phyloP scores from a whole-genome alignment of 2,888 invertebrate genomes.

The Rhingia campestris region DNA sequence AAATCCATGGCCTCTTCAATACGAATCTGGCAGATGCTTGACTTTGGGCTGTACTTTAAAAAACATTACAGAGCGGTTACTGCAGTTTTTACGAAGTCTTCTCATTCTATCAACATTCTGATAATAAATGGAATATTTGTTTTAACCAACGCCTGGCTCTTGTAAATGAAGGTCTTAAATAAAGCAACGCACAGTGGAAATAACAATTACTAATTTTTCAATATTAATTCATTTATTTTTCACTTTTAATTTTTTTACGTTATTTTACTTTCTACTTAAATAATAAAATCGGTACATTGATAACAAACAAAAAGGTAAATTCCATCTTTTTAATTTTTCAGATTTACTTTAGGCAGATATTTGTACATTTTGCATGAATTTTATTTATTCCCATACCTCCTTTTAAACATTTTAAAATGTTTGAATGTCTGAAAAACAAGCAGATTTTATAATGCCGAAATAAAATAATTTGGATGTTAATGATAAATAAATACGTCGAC shows the following conservation, averaged over 20 bases:
- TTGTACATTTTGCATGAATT: conserved; percentile 67
- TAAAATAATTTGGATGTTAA: conserved; percentile 64
- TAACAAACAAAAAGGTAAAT: conserved; percentile 22
- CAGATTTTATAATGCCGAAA: conserved; percentile 52
- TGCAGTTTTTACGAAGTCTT: too few relatives aligned
- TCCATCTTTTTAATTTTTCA: conserved; percentile 49
- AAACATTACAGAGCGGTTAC: too few relatives aligned
- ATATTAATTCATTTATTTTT: conserved; percentile 20
- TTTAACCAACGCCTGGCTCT: background rate
- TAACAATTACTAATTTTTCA: background rate
- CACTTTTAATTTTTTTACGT: conserved; percentile 46
- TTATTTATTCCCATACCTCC: conserved; percentile 43
- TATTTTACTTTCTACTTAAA: conserved; percentile 60
- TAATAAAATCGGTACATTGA: conserved; percentile 54
- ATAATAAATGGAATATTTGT: background rate
- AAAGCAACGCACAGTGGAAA: background rate
- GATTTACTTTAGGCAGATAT: conserved; percentile 54
- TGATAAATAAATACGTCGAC: conserved; percentile 68
- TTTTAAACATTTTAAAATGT: conserved; percentile 40
- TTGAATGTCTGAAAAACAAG: conserved; percentile 63
- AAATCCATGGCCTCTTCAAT: too few relatives aligned
- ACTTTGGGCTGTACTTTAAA: too few relatives aligned
- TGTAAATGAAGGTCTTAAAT: background rate
- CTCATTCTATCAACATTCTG: too few relatives aligned
- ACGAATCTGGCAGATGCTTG: too few relatives aligned